These are phyloP conservation scores for Colistium nudipinnis DNA, from an alignment of 2,113 vertebrate genomes.

Conservation along the genomic window DNA sequence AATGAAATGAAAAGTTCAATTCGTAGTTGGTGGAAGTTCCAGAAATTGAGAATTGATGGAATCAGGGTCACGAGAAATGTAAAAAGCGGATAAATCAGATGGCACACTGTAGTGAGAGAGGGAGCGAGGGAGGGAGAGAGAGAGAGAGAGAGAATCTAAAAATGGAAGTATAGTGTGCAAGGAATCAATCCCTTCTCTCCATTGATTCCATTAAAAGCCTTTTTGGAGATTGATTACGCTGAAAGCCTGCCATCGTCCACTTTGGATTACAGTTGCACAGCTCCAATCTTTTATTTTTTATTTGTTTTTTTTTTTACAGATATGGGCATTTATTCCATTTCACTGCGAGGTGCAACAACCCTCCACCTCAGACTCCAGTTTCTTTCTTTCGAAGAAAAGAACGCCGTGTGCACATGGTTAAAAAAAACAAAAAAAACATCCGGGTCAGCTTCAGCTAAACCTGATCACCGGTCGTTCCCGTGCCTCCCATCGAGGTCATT, in stretches of 20 bases:
- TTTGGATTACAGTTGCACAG: slow-evolving; percentile 75
- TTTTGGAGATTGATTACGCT: slow-evolving; percentile 84
- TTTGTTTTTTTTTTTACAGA: slow-evolving; percentile 65
- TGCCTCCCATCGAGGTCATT: slow-evolving; percentile 63
- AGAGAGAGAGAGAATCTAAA: slow-evolving; percentile 79
- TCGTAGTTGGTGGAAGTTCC: background rate
- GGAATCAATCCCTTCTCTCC: slow-evolving; percentile 79
- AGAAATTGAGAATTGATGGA: background rate
- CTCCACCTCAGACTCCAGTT: slow-evolving; percentile 66
- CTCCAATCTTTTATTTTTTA: slow-evolving; percentile 68
- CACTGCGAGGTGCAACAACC: slow-evolving; percentile 64
- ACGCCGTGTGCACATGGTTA: slow-evolving; percentile 62
- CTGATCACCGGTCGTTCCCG: slow-evolving; percentile 61
- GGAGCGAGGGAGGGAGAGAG: too few relatives aligned
- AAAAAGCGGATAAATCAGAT: background rate
- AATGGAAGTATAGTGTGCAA: slow-evolving; percentile 71
- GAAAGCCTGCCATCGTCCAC: slow-evolving; percentile 77
- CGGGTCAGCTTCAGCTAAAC: slow-evolving; percentile 68
- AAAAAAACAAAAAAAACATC: too few relatives aligned
- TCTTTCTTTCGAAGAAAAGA: slow-evolving; percentile 59
- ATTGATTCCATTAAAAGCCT: slow-evolving; percentile 85
- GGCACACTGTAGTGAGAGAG: background rate
- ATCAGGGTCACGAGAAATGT: background rate
- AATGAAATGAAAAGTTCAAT: too few relatives aligned
- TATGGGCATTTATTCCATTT: slow-evolving; percentile 78